A percentile compares a stretch with the other conserved stretches of the same genome.
Conservation (phyloP, 2,113 vertebrate species). For the Columba janthina region DNA sequence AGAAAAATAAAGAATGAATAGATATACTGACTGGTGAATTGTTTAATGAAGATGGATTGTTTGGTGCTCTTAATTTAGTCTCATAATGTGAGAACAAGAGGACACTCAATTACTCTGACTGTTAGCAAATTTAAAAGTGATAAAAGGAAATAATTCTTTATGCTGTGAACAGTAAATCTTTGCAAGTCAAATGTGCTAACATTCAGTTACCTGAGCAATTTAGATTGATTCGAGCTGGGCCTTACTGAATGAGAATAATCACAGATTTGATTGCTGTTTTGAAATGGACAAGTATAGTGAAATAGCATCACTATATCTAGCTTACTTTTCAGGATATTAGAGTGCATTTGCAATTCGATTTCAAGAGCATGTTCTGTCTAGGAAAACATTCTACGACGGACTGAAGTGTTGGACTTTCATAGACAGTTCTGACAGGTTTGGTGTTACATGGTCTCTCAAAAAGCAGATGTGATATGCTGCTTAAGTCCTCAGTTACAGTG, state of each 20-base stretch:
- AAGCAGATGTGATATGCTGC: neutral
- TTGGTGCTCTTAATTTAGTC: constrained; percentile 39
- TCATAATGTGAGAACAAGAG: constrained; percentile 51
- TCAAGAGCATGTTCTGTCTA: neutral
- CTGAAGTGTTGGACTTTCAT: neutral
- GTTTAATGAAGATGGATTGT: constrained; percentile 58
- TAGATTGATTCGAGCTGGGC: neutral
- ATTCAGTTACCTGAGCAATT: neutral
- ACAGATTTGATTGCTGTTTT: neutral
- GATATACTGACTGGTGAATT: constrained; percentile 7
- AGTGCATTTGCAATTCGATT: neutral
- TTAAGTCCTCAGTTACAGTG: neutral
- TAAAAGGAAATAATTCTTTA: constrained; percentile 55
- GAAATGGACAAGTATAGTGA: neutral
- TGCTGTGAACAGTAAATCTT: constrained; percentile 4
- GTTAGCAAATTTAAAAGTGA: constrained; percentile 35
- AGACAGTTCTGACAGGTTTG: neutral
- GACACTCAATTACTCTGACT: constrained; percentile 28
- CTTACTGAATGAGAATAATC: neutral
- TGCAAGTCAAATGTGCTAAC: neutral
- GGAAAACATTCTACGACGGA: neutral
- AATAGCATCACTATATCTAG: neutral
- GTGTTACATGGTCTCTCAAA: neutral
- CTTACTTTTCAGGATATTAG: neutral
- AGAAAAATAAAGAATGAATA: constrained; percentile 1